Evolutionary conservation across 2,888 invertebrate species (phyloP).

Genomic region (Glaucopsyche alexis): DNA sequence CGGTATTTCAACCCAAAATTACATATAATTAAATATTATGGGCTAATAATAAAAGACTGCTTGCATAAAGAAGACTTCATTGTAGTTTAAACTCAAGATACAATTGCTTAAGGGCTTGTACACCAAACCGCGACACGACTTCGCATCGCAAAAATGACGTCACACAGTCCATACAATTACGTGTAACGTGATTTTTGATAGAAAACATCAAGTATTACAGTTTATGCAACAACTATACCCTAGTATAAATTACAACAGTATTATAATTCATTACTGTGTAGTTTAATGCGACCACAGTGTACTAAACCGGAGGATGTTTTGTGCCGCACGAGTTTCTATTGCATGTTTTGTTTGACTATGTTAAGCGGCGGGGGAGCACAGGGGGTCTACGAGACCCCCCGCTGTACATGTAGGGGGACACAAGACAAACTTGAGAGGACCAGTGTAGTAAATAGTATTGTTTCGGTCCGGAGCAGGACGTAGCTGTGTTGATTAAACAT

Average conservation of each 20-base stretch:
- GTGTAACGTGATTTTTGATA: too few species aligned
- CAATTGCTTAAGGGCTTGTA: too few species aligned
- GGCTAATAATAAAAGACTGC: too few species aligned
- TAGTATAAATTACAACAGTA: not conserved
- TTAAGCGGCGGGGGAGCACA: not conserved
- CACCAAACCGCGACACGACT: too few species aligned
- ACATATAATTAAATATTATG: too few species aligned
- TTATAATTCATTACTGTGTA: not conserved
- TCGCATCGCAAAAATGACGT: too few species aligned
- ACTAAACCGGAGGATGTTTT: not conserved
- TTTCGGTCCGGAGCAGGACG: not conserved
- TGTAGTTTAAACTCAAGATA: too few species aligned
- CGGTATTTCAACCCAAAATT: too few species aligned
- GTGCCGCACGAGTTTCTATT: not conserved
- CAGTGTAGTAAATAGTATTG: slow-evolving; percentile 1
- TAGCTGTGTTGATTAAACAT: not conserved
- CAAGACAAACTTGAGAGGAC: slow-evolving; percentile 1
- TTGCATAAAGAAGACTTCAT: too few species aligned
- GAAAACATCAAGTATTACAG: not conserved
- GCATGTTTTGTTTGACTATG: slow-evolving; percentile 9
- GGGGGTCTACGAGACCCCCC: not conserved
- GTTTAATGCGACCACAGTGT: not conserved
- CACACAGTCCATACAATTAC: too few species aligned
- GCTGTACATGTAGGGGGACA: not conserved
- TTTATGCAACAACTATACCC: not conserved